Evolutionary conservation across 2,113 vertebrate species (phyloP), one percentile per base, ranked within the genome.

Genomic region (Trichechus manatus): DNA sequence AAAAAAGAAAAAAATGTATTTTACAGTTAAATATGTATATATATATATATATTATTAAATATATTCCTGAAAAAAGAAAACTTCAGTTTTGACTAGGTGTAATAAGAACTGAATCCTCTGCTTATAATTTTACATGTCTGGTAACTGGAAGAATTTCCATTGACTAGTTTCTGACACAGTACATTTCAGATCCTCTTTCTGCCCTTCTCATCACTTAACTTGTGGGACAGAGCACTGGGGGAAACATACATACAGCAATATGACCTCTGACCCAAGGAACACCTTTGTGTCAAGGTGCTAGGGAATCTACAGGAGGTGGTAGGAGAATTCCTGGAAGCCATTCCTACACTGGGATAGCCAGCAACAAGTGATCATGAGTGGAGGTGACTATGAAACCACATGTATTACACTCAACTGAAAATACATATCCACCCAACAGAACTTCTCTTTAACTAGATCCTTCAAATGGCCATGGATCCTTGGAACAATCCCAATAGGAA

Each of bases 331-430:
- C 31, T 74, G 78, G 59, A 86, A 88, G 36, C 1, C 56, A 33
- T 56, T 89, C 3, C 3, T 59, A 66, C 5, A 31, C 3, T 66
- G 29, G 7, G 31, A 25, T 44, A 68, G 9, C 23, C 61, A 63
- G 79, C 74, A 89, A 74, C 9, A 85, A 89, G 20, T 77, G 59
- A 92, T 6, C 13, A 78, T 82, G 53, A 72, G 79, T 92, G 53
- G 2, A 89, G 77, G 87, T 64, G 22, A 79, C 44, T 92, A 27
- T 88, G 39, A 92, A 89, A 59, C 39, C 61, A 93, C 63, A 50
- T 72, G 66, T 74, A 75, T 68, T 79, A 22, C 10, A 91, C 5
- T 36, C n/a, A 81, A 19, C n/a, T 87, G 22, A 88, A 8, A 61
- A 9, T 82, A 84, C 77, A 59, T 39, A 82, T 53, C 50, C 4